These are phyloP conservation scores for Rhogogaster chlorosoma DNA, from an alignment of 2,888 invertebrate genomes.

Conservation along the genomic window DNA sequence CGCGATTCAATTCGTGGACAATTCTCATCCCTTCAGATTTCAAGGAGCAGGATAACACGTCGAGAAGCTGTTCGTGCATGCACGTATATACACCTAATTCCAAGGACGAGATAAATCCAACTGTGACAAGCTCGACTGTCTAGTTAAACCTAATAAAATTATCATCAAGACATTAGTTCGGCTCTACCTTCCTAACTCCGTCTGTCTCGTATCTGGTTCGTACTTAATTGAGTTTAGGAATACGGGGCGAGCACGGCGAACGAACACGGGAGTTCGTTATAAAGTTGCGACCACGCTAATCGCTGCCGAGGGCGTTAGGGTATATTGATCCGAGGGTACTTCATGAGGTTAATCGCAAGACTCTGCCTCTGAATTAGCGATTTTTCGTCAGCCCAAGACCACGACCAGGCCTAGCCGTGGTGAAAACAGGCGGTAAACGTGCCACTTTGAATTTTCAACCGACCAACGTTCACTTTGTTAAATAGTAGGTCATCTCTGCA, in stretches of 20 bases:
- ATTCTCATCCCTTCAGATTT: neutral
- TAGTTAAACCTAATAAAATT: conserved; percentile 41
- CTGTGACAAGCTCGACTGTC: conserved; percentile 37
- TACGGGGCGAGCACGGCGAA: conserved; percentile 7
- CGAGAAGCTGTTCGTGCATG: neutral
- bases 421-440: neutral
- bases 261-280: conserved; percentile 37
- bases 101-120: neutral
- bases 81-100: neutral
- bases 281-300: conserved; percentile 41
- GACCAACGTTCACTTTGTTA: conserved; percentile 7
- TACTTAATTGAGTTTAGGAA: conserved; percentile 39
- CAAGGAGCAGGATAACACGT: neutral
- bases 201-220: conserved; percentile 36
- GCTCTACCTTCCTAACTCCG: conserved; percentile 37
- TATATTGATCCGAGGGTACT: conserved; percentile 23
- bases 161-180: conserved; percentile 42
- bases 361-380: neutral
- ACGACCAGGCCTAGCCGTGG: neutral
- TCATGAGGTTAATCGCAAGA: conserved; percentile 26
- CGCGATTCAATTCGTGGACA: neutral
- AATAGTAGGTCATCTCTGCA: conserved; percentile 29
- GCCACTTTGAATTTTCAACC: neutral
- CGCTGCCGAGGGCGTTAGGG: conserved; percentile 26
- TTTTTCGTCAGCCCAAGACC: neutral